These are phyloP conservation scores for Chymomyza costata DNA, from an alignment of 1,140 invertebrate species.

Conservation along the genomic window DNA sequence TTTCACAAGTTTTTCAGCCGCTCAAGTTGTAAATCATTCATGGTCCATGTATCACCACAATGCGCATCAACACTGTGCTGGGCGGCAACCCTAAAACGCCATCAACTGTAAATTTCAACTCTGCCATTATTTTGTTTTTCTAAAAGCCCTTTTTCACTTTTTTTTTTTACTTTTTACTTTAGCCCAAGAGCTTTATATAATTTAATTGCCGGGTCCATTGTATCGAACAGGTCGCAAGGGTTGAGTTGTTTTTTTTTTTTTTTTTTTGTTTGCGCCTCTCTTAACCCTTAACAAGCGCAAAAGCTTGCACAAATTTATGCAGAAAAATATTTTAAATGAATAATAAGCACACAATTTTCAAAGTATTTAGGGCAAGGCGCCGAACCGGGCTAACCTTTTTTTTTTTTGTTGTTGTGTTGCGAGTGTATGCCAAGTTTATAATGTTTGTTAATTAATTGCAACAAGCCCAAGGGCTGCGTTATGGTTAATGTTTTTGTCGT, in stretches of 20 bases:
- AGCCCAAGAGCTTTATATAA: slow-evolving; percentile 27
- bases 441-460: slow-evolving; percentile 47
- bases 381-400: slow-evolving; percentile 10
- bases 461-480: slow-evolving; percentile 26
- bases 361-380: slow-evolving; percentile 18
- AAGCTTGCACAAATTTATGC: slow-evolving; percentile 22
- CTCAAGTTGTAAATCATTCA: slow-evolving; percentile 35
- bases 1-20: slow-evolving; percentile 37
- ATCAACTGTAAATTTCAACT: slow-evolving; percentile 38
- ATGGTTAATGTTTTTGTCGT: background rate
- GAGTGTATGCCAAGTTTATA: slow-evolving; percentile 22
- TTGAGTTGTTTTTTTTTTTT: too few relatives aligned
- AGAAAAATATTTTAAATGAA: slow-evolving; percentile 34
- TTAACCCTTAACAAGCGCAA: too few relatives aligned
- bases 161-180: slow-evolving; percentile 18
- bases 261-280: background rate
- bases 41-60: slow-evolving; percentile 34
- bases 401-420: background rate
- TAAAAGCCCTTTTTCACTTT: too few relatives aligned
- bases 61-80: slow-evolving; percentile 26
- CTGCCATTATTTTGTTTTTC: slow-evolving; percentile 17
- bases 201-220: slow-evolving; percentile 41
- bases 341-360: slow-evolving; percentile 24
- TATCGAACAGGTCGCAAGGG: too few relatives aligned
- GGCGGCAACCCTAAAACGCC: slow-evolving; percentile 40